A percentile compares a stretch with the other conserved stretches of the same genome.
These are phyloP conservation scores for Amiota minor DNA, from an alignment of 2,888 invertebrate genomes.

Conservation along the genomic window DNA sequence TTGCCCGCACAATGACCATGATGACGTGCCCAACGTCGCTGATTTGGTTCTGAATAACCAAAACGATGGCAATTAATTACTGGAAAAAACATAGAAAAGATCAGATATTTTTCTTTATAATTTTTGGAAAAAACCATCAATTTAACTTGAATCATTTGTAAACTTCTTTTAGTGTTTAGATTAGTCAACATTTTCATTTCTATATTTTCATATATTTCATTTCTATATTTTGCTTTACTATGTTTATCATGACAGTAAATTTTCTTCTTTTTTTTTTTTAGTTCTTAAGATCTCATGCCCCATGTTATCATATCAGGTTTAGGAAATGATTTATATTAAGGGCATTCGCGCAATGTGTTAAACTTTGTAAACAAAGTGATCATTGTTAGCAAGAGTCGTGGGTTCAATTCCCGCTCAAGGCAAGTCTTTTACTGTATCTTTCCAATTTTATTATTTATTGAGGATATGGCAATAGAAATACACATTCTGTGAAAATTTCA, in stretches of 20 bases:
- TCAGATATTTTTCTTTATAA: slow-evolving; percentile 9
- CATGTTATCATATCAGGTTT: not conserved
- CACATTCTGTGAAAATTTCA: too few relatives aligned
- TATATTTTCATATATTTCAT: not conserved
- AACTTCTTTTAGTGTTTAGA: slow-evolving; percentile 18
- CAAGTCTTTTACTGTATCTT: too few relatives aligned
- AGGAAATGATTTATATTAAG: not conserved
- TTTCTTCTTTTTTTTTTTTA: not conserved
- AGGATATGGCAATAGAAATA: too few relatives aligned
- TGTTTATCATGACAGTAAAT: not conserved
- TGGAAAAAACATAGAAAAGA: slow-evolving; percentile 43
- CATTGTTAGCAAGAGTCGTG: too few relatives aligned
- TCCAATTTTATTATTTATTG: too few relatives aligned
- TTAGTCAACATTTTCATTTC: not conserved
- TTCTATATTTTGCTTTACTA: too few relatives aligned
- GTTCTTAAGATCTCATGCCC: slow-evolving; percentile 15
- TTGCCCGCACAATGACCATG: slow-evolving; percentile 80
- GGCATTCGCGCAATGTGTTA: not conserved
- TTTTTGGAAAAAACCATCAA: slow-evolving; percentile 10
- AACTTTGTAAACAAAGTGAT: too few relatives aligned
- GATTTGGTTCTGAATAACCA: slow-evolving; percentile 79
- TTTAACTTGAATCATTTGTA: slow-evolving; percentile 19
- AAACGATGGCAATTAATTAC: slow-evolving; percentile 73
- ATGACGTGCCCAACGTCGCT: slow-evolving; percentile 78
- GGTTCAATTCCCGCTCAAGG: too few relatives aligned